Evolutionary conservation across 2,113 vertebrate genomes (phyloP).

Genomic region (Phyllostomus hastatus): DNA sequence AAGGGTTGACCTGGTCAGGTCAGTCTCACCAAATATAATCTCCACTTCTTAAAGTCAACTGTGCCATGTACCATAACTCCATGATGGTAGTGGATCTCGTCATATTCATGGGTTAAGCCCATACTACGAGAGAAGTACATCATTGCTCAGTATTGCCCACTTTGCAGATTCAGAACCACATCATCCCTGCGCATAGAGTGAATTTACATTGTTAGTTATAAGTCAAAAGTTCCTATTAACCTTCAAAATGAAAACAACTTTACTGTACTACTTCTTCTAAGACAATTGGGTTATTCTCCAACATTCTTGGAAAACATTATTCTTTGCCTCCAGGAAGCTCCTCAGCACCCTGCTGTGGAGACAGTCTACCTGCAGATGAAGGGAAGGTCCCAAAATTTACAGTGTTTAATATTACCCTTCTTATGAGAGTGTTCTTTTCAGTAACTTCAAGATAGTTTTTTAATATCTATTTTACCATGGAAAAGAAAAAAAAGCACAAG

Average conservation of each 20-base stretch:
- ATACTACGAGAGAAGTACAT: not conserved
- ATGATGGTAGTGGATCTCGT: not conserved
- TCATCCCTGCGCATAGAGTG: not conserved
- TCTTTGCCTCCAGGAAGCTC: not conserved
- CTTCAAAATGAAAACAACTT: not conserved
- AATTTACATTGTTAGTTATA: not conserved
- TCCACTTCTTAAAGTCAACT: not conserved
- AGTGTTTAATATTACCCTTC: not conserved
- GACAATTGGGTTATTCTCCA: not conserved
- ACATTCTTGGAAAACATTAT: not conserved
- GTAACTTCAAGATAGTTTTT: not conserved
- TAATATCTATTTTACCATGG: not conserved
- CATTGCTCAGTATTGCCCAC: not conserved
- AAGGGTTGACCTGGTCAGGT: not conserved
- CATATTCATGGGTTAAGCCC: not conserved
- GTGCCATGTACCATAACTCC: not conserved
- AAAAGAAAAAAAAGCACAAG: not conserved
- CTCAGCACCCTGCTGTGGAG: not conserved
- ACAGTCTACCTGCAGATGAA: not conserved
- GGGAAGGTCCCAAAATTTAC: not conserved
- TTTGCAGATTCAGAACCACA: not conserved
- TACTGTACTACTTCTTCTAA: not conserved
- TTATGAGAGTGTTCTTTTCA: not conserved
- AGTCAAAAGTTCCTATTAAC: not conserved
- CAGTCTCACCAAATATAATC: not conserved